Evolutionary conservation across 1,140 invertebrate species (phyloP).

Genomic region (Euborellia annulipes): DNA sequence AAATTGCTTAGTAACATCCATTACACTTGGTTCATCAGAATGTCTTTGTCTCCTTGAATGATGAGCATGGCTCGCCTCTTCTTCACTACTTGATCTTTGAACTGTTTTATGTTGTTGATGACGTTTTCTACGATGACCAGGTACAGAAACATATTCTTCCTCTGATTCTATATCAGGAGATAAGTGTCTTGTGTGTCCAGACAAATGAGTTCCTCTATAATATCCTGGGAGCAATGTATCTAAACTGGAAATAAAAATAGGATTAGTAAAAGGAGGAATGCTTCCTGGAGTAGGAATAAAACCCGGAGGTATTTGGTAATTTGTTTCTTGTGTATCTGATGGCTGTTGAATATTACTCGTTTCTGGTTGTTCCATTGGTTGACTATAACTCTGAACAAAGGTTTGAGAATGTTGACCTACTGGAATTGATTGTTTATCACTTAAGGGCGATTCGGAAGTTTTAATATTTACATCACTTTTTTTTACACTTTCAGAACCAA

Average conservation of each 20-base stretch:
- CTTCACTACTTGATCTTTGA: conserved; percentile 9
- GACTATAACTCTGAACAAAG: conserved; percentile 14
- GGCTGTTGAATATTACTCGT: neutral
- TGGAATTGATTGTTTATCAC: too few relatives aligned
- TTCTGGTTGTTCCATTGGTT: conserved; percentile 8
- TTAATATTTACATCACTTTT: too few relatives aligned
- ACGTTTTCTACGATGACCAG: conserved; percentile 4
- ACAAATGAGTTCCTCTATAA: too few relatives aligned
- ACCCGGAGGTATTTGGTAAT: too few relatives aligned
- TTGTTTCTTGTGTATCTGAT: too few relatives aligned
- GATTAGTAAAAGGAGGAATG: too few relatives aligned
- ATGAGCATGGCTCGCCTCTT: conserved; percentile 4
- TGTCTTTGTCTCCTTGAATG: conserved; percentile 7
- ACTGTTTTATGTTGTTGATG: conserved; percentile 21
- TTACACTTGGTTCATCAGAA: conserved; percentile 20
- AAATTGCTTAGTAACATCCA: conserved; percentile 45
- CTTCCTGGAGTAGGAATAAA: too few relatives aligned
- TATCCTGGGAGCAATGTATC: too few relatives aligned
- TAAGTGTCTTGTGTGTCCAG: too few relatives aligned
- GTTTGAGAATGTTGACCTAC: conserved; percentile 14
- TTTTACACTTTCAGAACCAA: too few relatives aligned
- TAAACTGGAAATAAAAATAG: too few relatives aligned
- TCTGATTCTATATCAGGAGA: conserved; percentile 7
- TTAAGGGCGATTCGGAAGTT: neutral
- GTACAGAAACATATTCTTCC: conserved; percentile 2